Evolutionary conservation across 2,797 vertebrate genomes (phyloP).

Genomic region (Phalanger gymnotis): DNA sequence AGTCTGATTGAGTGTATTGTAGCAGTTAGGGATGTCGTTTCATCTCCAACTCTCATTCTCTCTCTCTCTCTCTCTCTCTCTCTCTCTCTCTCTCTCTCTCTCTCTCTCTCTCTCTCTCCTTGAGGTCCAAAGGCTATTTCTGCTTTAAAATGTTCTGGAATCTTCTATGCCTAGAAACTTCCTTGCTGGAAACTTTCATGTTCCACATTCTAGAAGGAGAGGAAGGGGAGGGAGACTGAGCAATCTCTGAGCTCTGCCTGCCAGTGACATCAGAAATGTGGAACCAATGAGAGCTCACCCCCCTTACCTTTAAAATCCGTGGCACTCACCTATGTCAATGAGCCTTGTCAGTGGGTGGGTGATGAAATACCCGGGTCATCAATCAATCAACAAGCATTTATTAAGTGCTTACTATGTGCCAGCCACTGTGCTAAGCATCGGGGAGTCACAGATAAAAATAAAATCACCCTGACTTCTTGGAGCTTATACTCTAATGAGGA

Average conservation of each 20-base stretch:
- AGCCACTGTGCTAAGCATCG: background rate
- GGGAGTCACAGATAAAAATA: background rate
- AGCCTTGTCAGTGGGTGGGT: background rate
- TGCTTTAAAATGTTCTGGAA: background rate
- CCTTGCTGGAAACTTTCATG: background rate
- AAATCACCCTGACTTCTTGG: background rate
- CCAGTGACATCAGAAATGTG: background rate
- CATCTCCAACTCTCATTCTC: background rate
- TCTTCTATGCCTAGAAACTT: background rate
- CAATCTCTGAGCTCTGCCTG: background rate
- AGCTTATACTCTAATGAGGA: background rate
- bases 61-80: too few species aligned
- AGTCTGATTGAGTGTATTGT: background rate
- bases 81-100: background rate
- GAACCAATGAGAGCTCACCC: background rate
- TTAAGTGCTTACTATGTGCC: background rate
- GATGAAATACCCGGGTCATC: background rate
- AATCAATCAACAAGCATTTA: background rate
- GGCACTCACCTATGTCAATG: background rate
- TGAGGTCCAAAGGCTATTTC: background rate
- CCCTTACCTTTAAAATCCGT: background rate
- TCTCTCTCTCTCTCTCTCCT: background rate
- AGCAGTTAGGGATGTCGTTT: background rate
- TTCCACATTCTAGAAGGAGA: background rate
- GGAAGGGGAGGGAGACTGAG: background rate